A percentile compares a stretch with the other conserved stretches of the same genome.
Conservation (phyloP, 2,797 vertebrate species). For the Falco concolor region DNA sequence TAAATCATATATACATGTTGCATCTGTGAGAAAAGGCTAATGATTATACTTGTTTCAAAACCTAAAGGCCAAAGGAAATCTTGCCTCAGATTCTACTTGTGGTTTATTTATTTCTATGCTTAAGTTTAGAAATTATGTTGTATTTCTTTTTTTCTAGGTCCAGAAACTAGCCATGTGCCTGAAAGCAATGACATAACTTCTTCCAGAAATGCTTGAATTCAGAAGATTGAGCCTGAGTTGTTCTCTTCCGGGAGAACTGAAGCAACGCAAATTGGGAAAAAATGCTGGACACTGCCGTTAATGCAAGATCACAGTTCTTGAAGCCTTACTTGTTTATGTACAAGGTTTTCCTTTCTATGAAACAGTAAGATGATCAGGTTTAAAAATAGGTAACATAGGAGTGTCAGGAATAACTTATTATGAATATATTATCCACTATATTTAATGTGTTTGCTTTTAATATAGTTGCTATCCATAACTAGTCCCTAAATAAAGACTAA, state of each 20-base stretch:
- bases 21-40: neutral
- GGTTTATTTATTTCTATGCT: neutral
- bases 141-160: neutral
- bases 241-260: neutral
- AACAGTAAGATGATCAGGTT: neutral
- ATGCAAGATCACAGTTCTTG: neutral
- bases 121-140: neutral
- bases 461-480: neutral
- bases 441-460: neutral
- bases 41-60: neutral
- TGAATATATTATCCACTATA: neutral
- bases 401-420: neutral
- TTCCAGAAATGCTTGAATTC: neutral
- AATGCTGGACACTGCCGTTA: neutral
- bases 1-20: neutral
- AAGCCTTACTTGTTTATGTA: neutral
- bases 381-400: neutral
- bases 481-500: neutral
- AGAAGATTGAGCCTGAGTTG: neutral
- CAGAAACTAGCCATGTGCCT: neutral
- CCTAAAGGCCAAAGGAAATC: neutral
- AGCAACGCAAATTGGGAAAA: neutral
- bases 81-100: neutral
- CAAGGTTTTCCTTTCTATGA: neutral
- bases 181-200: neutral